phyloP scores from a whole-genome alignment of 1,140 invertebrate genomes.

The Microplitis demolitor region DNA sequence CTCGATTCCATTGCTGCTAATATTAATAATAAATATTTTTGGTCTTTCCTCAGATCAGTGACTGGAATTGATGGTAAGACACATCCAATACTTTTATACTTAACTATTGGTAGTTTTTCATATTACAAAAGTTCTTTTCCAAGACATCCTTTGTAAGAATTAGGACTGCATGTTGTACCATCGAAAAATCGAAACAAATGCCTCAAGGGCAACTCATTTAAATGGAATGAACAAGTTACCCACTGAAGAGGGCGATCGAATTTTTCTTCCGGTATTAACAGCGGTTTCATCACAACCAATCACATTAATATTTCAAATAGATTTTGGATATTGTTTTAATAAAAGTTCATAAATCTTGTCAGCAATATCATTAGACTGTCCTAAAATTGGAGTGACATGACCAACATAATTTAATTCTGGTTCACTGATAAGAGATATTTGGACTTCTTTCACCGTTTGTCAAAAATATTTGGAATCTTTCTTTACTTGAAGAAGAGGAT shows the following conservation, averaged over 20 bases:
- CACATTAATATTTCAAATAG: background rate
- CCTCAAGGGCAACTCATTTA: conserved; percentile 41
- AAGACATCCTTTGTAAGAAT: conserved; percentile 33
- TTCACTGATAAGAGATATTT: conserved; percentile 16
- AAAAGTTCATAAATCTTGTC: conserved; percentile 5
- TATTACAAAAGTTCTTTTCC: conserved; percentile 32
- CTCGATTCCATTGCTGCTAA: conserved; percentile 34
- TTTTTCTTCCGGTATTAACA: conserved; percentile 39
- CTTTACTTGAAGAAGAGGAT: no score
- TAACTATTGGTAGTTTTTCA: conserved; percentile 27
- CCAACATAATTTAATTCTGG: conserved; percentile 33
- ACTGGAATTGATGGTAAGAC: conserved; percentile 19
- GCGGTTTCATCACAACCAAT: conserved; percentile 45
- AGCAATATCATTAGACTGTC: conserved; percentile 17
- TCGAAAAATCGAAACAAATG: conserved; percentile 38
- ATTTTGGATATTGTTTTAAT: background rate
- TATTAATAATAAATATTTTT: conserved; percentile 39
- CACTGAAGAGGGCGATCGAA: conserved; percentile 34
- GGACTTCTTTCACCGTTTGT: no score
- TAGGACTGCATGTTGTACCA: conserved; percentile 32
- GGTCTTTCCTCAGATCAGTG: conserved; percentile 34
- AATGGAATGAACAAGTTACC: conserved; percentile 40
- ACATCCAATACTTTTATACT: conserved; percentile 23
- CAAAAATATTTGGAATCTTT: no score
- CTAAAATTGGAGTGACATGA: conserved; percentile 30